Evolutionary conservation across 2,888 invertebrate genomes (phyloP), one percentile per base, ranked within the genome.

Genomic region (Neoaliturus tenellus): DNA sequence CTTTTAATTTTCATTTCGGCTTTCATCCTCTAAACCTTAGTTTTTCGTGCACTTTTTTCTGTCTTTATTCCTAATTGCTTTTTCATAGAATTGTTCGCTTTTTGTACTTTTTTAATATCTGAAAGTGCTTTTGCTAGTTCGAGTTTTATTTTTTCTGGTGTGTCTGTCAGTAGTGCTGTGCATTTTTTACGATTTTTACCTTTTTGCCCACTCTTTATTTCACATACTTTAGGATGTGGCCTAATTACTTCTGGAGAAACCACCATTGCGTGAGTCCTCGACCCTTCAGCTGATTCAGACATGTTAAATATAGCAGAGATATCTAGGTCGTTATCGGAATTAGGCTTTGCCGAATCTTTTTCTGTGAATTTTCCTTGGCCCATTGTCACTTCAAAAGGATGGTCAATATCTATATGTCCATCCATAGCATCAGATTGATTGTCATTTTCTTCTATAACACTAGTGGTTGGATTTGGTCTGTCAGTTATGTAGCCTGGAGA

Each of bases 401-500:
- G 8, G 44, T 35, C 35, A 35, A 6, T 4, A 10, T 44, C 44
- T 2, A 17, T 44, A 4, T 2, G 14, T 4, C 17, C 44, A 44
- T 44, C 44, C 44, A 12, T 44, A 14, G 12, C 3, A 44, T 8
- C 12, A 44, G 44, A 44, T 44, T 12, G 44, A 44, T 12, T 17
- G 4, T 62, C 62, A 28, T 20, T 62, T 12, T 44, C 44, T 44
- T 17, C 44, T 14, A 17, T 14, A 35, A 35, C 35, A 6, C 35
- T 35, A 6, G 35, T 4, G 35, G 35, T 35, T 14, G 67, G 51
- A n/a, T 41, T 44, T 12, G 41, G 75, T 10, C 75, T 35, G 17
- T 75, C 75, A 35, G 86, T 88, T 14, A 88, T 85, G 12, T 80
- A 82, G 12, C 81, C 44, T 73, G 82, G 31, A 31, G 81, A 71